Evolutionary conservation across 2,888 invertebrate genomes (phyloP), one percentile per base, ranked within the genome.

Genomic region (Syrphus vitripennis): DNA sequence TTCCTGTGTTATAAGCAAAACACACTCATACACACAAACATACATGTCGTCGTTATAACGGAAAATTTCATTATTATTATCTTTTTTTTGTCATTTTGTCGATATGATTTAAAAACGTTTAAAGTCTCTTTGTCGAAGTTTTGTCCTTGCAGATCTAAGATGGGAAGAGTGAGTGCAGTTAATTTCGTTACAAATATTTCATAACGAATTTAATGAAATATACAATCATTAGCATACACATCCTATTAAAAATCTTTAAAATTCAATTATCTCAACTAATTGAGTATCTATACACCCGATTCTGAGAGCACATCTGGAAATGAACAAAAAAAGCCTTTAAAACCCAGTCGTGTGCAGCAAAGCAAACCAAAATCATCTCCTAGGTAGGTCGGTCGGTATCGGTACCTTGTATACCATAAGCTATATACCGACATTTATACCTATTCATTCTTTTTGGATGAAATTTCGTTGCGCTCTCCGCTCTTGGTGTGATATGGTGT

Each of bases 201-300:
- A n/a, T n/a, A n/a, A 82, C 82, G 70, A 86, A 70, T 82, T 45
- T 78, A 78, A 82, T 81, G 74, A 70, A 82, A 86, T 86, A 78
- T 82, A 77, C 77, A 86, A 74, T 78, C 82, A 86, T 86, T 86
- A 86, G 78, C 86, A 86, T 86, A 86, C 86, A 82, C 86, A 82
- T 86, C 86, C 86, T 65, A 86, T 86, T 86, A 86, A 86, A 86
- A 82, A 86, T 82, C 78, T 70, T 77, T 77, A 69, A 82, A 86
- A 86, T 86, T 86, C 86, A 86, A 86, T 86, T 86, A 86, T 86
- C 86, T 86, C 77, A 63, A 82, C 86, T 86, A 86, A 86, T 86
- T 82, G 86, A 86, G 86, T 86, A 86, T 86, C 86, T 86, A 82
- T 86, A 78, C 86, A 34, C 34, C 34, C 37, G 82, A 72, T n/a